These are phyloP conservation scores for Schlechtendalia chinensis DNA, from an alignment of 1,140 invertebrate genomes.

Conservation along the genomic window DNA sequence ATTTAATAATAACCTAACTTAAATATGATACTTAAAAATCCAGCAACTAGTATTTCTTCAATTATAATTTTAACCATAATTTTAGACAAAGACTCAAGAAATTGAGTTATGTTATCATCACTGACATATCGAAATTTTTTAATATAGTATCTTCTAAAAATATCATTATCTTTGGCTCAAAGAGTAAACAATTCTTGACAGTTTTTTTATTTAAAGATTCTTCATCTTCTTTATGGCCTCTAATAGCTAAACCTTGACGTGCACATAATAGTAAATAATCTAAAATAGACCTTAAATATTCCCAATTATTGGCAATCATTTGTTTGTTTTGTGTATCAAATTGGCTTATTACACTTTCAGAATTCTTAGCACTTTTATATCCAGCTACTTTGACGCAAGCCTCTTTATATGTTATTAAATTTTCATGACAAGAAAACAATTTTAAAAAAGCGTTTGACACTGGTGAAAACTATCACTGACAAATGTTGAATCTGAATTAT, in stretches of 20 bases:
- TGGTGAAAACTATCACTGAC: neutral
- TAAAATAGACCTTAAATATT: neutral
- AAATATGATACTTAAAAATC: too few species aligned
- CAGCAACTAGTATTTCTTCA: too few species aligned
- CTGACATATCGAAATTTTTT: neutral
- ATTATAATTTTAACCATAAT: too few species aligned
- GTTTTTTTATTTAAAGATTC: neutral
- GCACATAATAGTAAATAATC: neutral
- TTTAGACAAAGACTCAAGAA: too few species aligned
- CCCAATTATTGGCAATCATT: neutral
- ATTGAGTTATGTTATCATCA: neutral
- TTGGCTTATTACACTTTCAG: neutral
- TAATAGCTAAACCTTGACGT: neutral
- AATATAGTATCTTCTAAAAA: neutral
- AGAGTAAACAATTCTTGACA: slow-evolving; percentile 1
- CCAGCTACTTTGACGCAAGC: too few species aligned
- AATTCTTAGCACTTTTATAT: neutral
- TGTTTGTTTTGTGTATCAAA: neutral
- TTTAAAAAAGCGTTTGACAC: neutral
- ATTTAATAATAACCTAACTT: too few species aligned
- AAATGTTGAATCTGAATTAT: neutral
- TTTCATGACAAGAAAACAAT: neutral
- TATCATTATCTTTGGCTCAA: neutral
- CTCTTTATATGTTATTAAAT: neutral
- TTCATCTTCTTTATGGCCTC: slow-evolving; percentile 12